Evolutionary conservation across 2,888 invertebrate species (phyloP).

Genomic region (Hirtodrosophila alboralis): DNA sequence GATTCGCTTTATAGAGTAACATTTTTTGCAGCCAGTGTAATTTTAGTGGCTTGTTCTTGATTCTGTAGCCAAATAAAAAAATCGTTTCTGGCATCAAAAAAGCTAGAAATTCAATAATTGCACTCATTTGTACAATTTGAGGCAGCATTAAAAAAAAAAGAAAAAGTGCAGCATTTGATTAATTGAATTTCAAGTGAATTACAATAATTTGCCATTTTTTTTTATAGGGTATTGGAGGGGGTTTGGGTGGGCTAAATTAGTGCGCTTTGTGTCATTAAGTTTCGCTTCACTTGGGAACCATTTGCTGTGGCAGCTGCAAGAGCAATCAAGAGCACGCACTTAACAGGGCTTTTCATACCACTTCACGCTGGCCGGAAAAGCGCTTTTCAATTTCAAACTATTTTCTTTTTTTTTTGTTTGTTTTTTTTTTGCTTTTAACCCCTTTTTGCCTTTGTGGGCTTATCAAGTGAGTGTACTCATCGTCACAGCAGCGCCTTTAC

Average conservation of each 20-base stretch:
- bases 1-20: too few relatives aligned
- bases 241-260: conserved; percentile 48
- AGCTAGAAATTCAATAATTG: conserved; percentile 49
- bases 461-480: conserved; percentile 60
- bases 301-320: conserved; percentile 51
- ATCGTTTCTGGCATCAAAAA: neutral
- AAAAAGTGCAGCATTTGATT: conserved; percentile 40
- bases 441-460: conserved; percentile 59
- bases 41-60: too few relatives aligned
- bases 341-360: conserved; percentile 47
- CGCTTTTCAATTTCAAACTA: conserved; percentile 65
- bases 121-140: conserved; percentile 31
- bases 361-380: conserved; percentile 20
- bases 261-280: conserved; percentile 74
- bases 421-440: conserved; percentile 53
- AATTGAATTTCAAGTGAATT: conserved; percentile 50
- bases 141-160: conserved; percentile 33
- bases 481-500: conserved; percentile 34
- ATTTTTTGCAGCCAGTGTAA: too few relatives aligned
- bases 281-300: conserved; percentile 62
- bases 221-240: neutral
- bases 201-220: conserved; percentile 45
- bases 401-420: conserved; percentile 43
- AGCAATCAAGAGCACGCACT: conserved; percentile 69
- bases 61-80: neutral